Evolutionary conservation across 1,140 invertebrate species (phyloP).

Genomic region (Camponotus vicinus): DNA sequence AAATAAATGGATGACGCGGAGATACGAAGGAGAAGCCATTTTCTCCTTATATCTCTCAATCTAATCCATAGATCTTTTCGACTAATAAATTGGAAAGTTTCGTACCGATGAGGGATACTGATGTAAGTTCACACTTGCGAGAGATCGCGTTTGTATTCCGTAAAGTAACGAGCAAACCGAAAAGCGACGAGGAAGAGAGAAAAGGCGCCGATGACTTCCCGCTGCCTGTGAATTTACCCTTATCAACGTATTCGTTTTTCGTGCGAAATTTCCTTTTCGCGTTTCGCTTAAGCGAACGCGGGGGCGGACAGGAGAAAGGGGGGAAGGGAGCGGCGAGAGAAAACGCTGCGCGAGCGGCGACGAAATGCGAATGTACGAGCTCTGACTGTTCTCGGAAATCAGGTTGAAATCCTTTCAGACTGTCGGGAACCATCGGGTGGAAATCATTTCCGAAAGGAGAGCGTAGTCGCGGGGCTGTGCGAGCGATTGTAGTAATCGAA

Average conservation of each 20-base stretch:
- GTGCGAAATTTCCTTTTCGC: slow-evolving; percentile 53
- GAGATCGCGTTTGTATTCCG: background rate
- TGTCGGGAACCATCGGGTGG: slow-evolving; percentile 57
- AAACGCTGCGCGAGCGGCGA: slow-evolving; percentile 22
- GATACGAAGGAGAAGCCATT: background rate
- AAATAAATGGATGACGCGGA: background rate
- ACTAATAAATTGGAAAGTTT: no score
- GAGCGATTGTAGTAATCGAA: slow-evolving; percentile 74
- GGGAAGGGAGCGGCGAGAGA: background rate
- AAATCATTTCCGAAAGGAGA: slow-evolving; percentile 62
- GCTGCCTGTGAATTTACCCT: slow-evolving; percentile 38
- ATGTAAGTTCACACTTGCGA: slow-evolving; percentile 1
- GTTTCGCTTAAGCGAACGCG: slow-evolving; percentile 51
- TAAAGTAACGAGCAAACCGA: no score
- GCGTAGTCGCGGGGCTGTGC: slow-evolving; percentile 50
- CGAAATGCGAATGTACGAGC: slow-evolving; percentile 49
- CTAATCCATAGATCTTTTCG: background rate
- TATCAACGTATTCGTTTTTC: slow-evolving; percentile 55
- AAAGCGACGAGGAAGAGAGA: background rate
- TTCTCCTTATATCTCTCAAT: slow-evolving; percentile 14
- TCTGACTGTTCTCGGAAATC: slow-evolving; percentile 58
- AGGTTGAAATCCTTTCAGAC: slow-evolving; percentile 61
- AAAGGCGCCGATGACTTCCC: slow-evolving; percentile 27
- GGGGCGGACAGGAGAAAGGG: no score
- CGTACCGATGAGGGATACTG: background rate